Percentiles rank a stretch among this genome's conserved stretches.
Conservation (phyloP, 1,140 invertebrate species). For the Camponotus vicinus region DNA sequence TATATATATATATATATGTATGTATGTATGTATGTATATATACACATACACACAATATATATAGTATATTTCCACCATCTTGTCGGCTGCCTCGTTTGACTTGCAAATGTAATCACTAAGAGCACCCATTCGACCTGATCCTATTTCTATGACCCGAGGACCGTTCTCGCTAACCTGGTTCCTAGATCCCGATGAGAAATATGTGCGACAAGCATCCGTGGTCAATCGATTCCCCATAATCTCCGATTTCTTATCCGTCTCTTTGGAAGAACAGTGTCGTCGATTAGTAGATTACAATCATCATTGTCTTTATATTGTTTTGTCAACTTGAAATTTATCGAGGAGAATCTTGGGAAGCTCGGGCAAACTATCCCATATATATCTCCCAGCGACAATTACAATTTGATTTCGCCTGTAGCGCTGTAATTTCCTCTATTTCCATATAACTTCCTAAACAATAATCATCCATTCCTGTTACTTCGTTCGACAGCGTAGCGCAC, state of each 20-base stretch:
- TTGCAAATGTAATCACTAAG: conserved; percentile 85
- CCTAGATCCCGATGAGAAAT: conserved; percentile 58
- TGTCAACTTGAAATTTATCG: not conserved
- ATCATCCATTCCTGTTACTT: not conserved
- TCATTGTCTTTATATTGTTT: not conserved
- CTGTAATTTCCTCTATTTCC: conserved; percentile 37
- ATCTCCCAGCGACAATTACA: conserved; percentile 3
- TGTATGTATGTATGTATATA: not conserved
- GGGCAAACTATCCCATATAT: not conserved
- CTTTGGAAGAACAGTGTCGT: not conserved
- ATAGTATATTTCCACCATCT: conserved; percentile 76
- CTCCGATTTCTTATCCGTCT: not conserved
- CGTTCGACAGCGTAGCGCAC: not conserved
- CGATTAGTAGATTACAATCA: not conserved
- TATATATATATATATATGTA: not conserved
- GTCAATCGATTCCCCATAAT: conserved; percentile 1
- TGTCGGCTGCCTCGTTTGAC: conserved; percentile 81
- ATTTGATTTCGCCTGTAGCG: conserved; percentile 29
- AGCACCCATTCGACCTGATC: conserved; percentile 81
- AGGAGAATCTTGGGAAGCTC: not conserved
- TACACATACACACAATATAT: conserved; percentile 16
- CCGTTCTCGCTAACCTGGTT: conserved; percentile 57
- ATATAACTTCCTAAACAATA: conserved; percentile 48
- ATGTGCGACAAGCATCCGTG: conserved; percentile 6
- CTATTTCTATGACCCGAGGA: conserved; percentile 75